Evolutionary conservation across 2,888 invertebrate species (phyloP), one percentile per base, ranked within the genome.

Genomic region (Alcis repandata): DNA sequence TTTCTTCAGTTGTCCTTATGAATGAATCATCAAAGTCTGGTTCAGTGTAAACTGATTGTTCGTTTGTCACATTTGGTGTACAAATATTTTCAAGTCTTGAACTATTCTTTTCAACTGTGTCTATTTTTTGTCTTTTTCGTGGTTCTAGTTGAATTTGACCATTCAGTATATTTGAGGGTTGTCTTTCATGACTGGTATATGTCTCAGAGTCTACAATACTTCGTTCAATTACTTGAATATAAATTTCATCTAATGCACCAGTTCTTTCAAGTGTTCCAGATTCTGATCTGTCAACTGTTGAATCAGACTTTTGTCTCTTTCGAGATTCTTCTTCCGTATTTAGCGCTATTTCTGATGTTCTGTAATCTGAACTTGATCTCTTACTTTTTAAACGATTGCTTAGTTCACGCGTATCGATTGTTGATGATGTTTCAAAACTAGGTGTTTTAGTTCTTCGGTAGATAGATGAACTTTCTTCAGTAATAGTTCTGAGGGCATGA

Each of bases 301-400:
- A 19, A 19, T 46, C 46, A 22, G 46, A n/a, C 8, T n/a, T 27
- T 22, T 46, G 22, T 22, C 22, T 46, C 22, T 46, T 46, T n/a
- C 46, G 20, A 46, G 46, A 46, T 22, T 7, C 13, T 1, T 1
- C 4, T 46, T 46, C 11, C 20, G 20, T 11, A 10, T 19, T 43
- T 2, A 19, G 13, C 10, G 43, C 20, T 20, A 19, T 2, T 10
- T 43, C 19, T 43, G 43, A 19, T 43, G 2, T 9, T 43, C 19
- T 19, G 19, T 19, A 10, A 19, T 43, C 43, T 43, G 43, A 43
- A 10, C 19, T 19, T 0, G 10, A 43, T 43, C 19, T 43, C 19
- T 19, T 43, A 9, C 22, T 13, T 10, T 27, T 13, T 46, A 8
- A 46, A n/a, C 27, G 13, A 46, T 13, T 27, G 46, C 27, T 46